These are phyloP conservation scores for Orthonevra nobilis DNA, from an alignment of 2,888 invertebrate genomes.

Conservation along the genomic window DNA sequence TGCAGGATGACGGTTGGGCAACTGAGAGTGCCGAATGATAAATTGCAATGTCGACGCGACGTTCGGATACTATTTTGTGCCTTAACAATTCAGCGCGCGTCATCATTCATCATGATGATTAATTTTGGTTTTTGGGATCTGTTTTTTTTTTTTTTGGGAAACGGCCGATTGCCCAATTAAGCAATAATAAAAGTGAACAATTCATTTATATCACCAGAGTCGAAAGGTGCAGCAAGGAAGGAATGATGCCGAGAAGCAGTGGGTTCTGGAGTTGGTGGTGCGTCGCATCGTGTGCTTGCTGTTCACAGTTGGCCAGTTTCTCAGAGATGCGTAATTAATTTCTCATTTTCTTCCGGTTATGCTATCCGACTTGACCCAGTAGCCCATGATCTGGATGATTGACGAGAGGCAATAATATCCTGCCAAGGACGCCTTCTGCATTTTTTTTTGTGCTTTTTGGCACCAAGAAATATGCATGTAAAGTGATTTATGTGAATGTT, in stretches of 20 bases:
- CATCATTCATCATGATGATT: constrained; percentile 70
- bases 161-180: constrained; percentile 66
- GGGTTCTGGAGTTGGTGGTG: too few species aligned
- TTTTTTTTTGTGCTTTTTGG: not conserved
- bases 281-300: too few species aligned
- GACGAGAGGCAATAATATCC: constrained; percentile 31
- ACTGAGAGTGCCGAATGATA: constrained; percentile 51
- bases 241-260: not conserved
- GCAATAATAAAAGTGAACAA: constrained; percentile 59
- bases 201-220: constrained; percentile 50
- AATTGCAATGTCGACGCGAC: constrained; percentile 55
- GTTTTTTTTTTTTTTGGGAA: constrained; percentile 40
- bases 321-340: constrained; percentile 57
- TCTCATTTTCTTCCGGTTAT: constrained; percentile 41
- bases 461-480: not conserved
- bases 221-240: constrained; percentile 12
- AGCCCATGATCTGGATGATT: constrained; percentile 23
- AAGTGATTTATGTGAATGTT: constrained; percentile 21
- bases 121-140: constrained; percentile 63
- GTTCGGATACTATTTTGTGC: constrained; percentile 38
- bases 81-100: constrained; percentile 51
- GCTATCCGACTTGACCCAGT: not conserved
- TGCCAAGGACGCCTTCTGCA: not conserved
- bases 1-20: constrained; percentile 33
- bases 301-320: constrained; percentile 14